These are phyloP conservation scores for Pseudolaguvia tuberculata DNA, from an alignment of 2,113 vertebrate species.

Conservation along the genomic window DNA sequence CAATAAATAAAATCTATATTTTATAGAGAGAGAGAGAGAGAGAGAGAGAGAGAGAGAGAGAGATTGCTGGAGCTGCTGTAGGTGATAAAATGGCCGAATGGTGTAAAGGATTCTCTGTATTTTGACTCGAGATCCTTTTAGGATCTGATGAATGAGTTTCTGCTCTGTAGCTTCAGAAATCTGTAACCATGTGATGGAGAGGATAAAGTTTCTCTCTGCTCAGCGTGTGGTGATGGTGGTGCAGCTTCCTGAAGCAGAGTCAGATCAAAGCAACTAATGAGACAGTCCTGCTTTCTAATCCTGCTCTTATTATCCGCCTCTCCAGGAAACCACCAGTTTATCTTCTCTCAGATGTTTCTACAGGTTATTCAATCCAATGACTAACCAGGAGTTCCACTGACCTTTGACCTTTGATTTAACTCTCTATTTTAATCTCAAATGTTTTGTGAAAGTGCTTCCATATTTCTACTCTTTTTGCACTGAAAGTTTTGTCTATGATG, in stretches of 20 bases:
- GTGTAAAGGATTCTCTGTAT: neutral
- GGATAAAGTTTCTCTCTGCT: neutral
- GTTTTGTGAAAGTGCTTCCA: too few relatives aligned
- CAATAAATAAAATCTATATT: too few relatives aligned
- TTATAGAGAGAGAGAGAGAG: neutral
- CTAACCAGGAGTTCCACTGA: neutral
- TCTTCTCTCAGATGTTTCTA: constrained; percentile 13
- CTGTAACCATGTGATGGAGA: neutral
- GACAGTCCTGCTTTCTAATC: neutral
- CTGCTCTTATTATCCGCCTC: constrained; percentile 7
- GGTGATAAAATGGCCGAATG: neutral
- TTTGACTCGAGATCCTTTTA: neutral
- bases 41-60: neutral
- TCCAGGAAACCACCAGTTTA: constrained; percentile 23
- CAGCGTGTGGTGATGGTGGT: too few relatives aligned
- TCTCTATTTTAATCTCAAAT: too few relatives aligned
- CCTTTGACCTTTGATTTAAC: constrained; percentile 14
- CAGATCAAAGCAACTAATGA: constrained; percentile 2
- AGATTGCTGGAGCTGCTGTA: too few relatives aligned
- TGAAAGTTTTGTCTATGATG: too few relatives aligned
- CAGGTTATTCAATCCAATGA: constrained; percentile 5
- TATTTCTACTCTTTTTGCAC: too few relatives aligned
- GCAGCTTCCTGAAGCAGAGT: neutral
- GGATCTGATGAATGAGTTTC: neutral
- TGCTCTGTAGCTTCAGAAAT: neutral